A percentile compares a stretch with the other conserved stretches of the same genome.
Evolutionary conservation across 2,888 invertebrate genomes (phyloP).

Genomic region (Theristus sp.): DNA sequence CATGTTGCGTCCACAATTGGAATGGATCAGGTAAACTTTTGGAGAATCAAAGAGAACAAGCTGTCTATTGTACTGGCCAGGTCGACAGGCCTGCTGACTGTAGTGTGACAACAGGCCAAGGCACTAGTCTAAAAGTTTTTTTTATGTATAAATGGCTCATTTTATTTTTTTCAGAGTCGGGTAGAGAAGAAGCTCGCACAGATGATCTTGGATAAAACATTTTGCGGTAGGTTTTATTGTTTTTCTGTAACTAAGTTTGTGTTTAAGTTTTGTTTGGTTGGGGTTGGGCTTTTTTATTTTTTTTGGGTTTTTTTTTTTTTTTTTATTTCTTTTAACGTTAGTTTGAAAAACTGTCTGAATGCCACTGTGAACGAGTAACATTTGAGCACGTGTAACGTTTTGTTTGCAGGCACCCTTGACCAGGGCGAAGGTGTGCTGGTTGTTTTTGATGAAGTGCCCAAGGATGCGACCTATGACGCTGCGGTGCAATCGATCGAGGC

Average conservation of each 20-base stretch:
- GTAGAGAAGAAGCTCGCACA: conserved; percentile 98
- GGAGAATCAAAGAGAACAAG: neutral
- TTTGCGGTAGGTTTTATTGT: conserved; percentile 36
- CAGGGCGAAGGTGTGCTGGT: conserved; percentile 94
- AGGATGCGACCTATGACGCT: conserved; percentile 91
- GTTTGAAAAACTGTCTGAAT: no score
- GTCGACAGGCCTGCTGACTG: no score
- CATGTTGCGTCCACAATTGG: conserved; percentile 23
- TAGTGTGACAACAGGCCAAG: no score
- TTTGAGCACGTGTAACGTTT: no score
- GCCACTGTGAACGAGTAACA: no score
- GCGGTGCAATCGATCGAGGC: conserved; percentile 91
- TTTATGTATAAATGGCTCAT: no score
- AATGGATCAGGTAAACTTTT: conserved; percentile 23
- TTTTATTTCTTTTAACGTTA: no score
- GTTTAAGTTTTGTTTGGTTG: no score
- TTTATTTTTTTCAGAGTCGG: conserved; percentile 47
- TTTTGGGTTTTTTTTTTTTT: no score
- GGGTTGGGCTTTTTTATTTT: no score
- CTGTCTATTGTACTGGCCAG: neutral
- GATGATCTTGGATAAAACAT: conserved; percentile 97
- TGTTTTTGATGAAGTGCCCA: conserved; percentile 80
- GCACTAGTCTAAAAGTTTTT: no score
- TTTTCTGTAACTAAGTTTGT: no score
- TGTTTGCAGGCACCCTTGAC: conserved; percentile 63